Conservation (phyloP, 2,113 vertebrate genomes). For the Vanacampus margaritifer region DNA sequence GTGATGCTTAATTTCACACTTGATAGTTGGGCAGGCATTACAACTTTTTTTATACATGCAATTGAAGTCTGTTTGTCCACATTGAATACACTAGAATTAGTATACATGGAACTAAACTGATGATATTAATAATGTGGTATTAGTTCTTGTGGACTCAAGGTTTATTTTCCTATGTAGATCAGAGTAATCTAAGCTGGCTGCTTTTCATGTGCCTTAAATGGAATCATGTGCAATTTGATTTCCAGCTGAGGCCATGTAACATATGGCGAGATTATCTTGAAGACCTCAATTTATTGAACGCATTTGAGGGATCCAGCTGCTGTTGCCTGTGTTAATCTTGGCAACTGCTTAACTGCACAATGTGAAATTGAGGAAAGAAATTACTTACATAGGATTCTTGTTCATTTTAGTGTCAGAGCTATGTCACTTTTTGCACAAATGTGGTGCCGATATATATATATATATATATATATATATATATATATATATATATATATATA, state of each 20-base stretch:
- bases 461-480: too few relatives aligned
- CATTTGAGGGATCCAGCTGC: constrained; percentile 31
- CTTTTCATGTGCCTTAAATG: not conserved
- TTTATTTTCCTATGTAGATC: not conserved
- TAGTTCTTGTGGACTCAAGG: not conserved
- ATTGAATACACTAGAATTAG: too few relatives aligned
- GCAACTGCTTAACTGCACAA: constrained; percentile 35
- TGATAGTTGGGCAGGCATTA: too few relatives aligned
- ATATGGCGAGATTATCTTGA: constrained; percentile 55
- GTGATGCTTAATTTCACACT: too few relatives aligned
- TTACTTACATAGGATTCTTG: constrained; percentile 4
- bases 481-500: too few relatives aligned
- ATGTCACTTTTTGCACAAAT: too few relatives aligned
- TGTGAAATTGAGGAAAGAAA: constrained; percentile 34
- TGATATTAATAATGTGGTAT: not conserved
- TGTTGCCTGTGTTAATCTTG: constrained; percentile 34
- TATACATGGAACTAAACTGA: too few relatives aligned
- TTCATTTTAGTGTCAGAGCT: constrained; percentile 32
- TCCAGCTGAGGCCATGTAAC: constrained; percentile 6
- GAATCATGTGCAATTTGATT: not conserved
- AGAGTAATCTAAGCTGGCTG: not conserved
- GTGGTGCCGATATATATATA: too few relatives aligned
- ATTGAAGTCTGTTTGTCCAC: too few relatives aligned
- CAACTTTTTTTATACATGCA: too few relatives aligned
- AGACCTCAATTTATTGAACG: constrained; percentile 42